phyloP scores from a whole-genome alignment of 2,888 invertebrate species.

The Oscheius onirici region DNA sequence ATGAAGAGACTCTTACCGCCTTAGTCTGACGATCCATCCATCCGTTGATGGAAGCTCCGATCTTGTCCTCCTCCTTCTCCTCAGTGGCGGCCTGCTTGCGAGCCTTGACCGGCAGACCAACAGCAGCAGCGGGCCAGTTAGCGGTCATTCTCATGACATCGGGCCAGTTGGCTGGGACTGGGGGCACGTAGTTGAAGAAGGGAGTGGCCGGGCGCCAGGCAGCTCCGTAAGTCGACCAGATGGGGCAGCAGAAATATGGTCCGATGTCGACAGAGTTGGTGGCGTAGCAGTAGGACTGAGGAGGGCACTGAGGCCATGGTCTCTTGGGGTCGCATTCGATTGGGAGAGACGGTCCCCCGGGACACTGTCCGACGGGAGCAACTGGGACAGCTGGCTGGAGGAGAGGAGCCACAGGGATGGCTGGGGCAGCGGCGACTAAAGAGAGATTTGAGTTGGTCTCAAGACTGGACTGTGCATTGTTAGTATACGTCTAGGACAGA shows the following conservation, averaged over 20 bases:
- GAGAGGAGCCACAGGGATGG: conserved; percentile 46
- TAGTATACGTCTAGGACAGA: too few relatives aligned
- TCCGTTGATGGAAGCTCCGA: conserved; percentile 58
- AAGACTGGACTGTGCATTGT: background rate
- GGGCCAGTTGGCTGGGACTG: conserved; percentile 71
- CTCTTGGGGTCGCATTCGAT: conserved; percentile 71
- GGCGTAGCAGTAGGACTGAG: conserved; percentile 71
- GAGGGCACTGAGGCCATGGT: conserved; percentile 72
- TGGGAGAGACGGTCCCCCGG: conserved; percentile 68
- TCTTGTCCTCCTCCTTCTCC: conserved; percentile 53
- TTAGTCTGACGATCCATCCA: conserved; percentile 61
- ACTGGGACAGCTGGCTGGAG: conserved; percentile 55
- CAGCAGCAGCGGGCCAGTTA: conserved; percentile 65
- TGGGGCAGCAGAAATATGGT: conserved; percentile 72
- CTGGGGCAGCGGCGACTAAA: conserved; percentile 37
- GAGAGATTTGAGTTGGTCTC: background rate
- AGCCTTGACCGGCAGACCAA: conserved; percentile 56
- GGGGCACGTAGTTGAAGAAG: conserved; percentile 72
- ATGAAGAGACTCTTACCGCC: conserved; percentile 37
- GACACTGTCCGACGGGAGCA: conserved; percentile 67
- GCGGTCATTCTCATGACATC: conserved; percentile 58
- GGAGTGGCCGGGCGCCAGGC: conserved; percentile 70
- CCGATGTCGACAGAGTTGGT: conserved; percentile 72
- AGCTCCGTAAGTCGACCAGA: conserved; percentile 71
- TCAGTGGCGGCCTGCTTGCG: conserved; percentile 36